phyloP scores from a whole-genome alignment of 2,888 invertebrate species.

The Hemistola chrysoprasaria region DNA sequence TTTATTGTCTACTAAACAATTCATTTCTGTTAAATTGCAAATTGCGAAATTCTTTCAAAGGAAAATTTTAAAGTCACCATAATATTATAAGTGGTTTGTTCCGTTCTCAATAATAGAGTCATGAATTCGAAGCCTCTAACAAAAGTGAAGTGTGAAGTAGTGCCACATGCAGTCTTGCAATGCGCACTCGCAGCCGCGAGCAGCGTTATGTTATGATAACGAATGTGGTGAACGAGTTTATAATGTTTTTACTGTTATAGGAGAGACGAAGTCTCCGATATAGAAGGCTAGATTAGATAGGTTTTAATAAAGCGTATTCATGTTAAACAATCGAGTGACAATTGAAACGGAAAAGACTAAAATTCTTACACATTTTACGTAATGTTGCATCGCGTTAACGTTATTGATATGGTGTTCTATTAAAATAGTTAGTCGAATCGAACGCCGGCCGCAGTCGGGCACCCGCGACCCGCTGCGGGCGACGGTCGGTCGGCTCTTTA shows the following conservation, averaged over 20 bases:
- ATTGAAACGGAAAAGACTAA: constrained; percentile 81
- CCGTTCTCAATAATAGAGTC: constrained; percentile 32
- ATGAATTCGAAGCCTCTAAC: constrained; percentile 25
- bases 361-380: constrained; percentile 74
- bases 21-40: too few species aligned
- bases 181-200: constrained; percentile 26
- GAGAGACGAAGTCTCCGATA: constrained; percentile 75
- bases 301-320: constrained; percentile 68
- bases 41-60: too few species aligned
- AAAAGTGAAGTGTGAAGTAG: constrained; percentile 18
- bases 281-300: constrained; percentile 80
- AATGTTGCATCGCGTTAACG: constrained; percentile 75
- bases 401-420: constrained; percentile 69
- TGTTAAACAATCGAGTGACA: constrained; percentile 73
- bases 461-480: constrained; percentile 12
- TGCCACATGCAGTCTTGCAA: constrained; percentile 16
- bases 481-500: constrained; percentile 31
- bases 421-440: constrained; percentile 51
- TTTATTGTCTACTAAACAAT: neutral
- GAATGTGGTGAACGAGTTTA: constrained; percentile 58
- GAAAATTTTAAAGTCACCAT: too few species aligned
- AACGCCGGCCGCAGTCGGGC: constrained; percentile 43
- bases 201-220: constrained; percentile 34
- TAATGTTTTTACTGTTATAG: constrained; percentile 71
- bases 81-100: constrained; percentile 1